Base-by-base conservation (phyloP, 2,113 vertebrate species). In the Corythaixoides concolor region DNA sequence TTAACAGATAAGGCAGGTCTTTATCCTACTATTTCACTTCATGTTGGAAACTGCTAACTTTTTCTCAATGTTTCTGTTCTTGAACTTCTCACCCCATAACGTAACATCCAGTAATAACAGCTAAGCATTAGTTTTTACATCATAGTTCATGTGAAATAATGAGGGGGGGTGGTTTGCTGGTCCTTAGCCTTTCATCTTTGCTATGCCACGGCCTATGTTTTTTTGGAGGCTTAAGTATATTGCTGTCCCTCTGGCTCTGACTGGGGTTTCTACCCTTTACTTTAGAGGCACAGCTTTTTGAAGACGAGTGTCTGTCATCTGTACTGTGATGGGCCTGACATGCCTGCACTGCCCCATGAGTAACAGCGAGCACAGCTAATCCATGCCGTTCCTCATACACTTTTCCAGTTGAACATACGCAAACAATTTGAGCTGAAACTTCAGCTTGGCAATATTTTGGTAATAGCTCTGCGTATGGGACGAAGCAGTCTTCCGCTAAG, bases 371-470 rank as follows among this genome's bases (percentile, higher is more conserved):
- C 58, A 94, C 94, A 85, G 77, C 32, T 88, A 94, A 95, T 89
- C 74, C 21, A 0, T 35, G 43, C 69, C 4, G 15, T 92, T 93
- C 56, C 45, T 88, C 45, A 12, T 50, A 30, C 0, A 1, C 52
- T 84, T 93, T 93, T 93, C 80, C 86, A 92, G 30, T 79, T 69
- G 58, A 94, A 95, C 92, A 92, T 87, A 73, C 32, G 14, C 75
- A 92, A 96, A 85, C 26, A 92, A 94, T 96, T 91, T 76, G 67
- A 92, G n/a, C 62, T 82, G 87, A 91, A 96, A 92, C 59, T 91
- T 95, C 91, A 91, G 66, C 83, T 89, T 94, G 88, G 88, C 59
- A 74, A 50, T 88, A 67, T 88, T 92, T 85, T 82, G 76, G 67
- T 95, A 92, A 93, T 41, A 77, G 58, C 45, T 94, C 74, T 85